Conservation (phyloP, 2,797 vertebrate genomes). For the Rhinophrynus dorsalis region DNA sequence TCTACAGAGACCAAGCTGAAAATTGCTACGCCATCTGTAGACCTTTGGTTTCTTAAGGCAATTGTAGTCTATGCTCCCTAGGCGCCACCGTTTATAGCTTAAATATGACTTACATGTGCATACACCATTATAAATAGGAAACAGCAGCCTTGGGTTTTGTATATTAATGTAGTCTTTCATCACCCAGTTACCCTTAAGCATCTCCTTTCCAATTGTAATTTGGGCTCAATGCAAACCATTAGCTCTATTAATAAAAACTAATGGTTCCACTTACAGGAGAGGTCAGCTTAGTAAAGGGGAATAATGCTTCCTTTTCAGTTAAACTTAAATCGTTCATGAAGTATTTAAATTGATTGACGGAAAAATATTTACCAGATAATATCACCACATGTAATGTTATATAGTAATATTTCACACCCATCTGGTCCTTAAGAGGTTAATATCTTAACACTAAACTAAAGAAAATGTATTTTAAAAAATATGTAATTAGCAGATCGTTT, state of each 20-base stretch:
- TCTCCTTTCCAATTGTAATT: constrained; percentile 89
- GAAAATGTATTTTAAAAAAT: no score
- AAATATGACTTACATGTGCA: constrained; percentile 91
- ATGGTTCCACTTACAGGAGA: constrained; percentile 81
- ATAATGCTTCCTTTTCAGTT: constrained; percentile 46
- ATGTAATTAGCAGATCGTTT: no score
- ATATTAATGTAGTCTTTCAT: constrained; percentile 92
- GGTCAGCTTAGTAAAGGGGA: constrained; percentile 66
- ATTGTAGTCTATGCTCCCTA: constrained; percentile 76
- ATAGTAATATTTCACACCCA: no score
- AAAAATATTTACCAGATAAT: no score
- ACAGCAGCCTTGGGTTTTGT: constrained; percentile 83
- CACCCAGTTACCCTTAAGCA: constrained; percentile 88
- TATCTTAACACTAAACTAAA: no score
- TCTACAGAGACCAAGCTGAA: constrained; percentile 65
- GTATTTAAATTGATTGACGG: constrained; percentile 3
- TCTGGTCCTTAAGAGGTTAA: no score
- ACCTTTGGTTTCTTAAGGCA: constrained; percentile 88
- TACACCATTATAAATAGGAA: constrained; percentile 87
- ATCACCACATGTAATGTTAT: no score
- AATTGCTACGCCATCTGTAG: constrained; percentile 79
- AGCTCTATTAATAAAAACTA: constrained; percentile 90
- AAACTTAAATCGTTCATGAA: constrained; percentile 5
- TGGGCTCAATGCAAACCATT: constrained; percentile 92
- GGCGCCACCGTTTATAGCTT: constrained; percentile 85